Conservation (phyloP, 92 coral and sea anemone species). For the Virgularia gustaviana region DNA sequence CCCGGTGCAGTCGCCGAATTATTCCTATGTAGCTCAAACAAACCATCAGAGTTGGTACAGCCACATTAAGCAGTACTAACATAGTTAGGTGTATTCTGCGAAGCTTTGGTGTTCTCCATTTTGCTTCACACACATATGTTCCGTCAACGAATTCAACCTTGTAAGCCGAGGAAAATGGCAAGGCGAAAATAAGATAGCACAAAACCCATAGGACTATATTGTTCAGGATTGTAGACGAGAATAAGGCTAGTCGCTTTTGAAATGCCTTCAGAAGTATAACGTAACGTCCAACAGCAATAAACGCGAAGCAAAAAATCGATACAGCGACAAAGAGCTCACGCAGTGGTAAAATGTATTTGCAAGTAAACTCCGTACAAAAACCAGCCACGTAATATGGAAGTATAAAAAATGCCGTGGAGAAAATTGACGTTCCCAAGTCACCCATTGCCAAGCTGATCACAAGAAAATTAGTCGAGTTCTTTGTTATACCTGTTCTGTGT, state of each 20-base stretch:
- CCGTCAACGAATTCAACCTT: not conserved
- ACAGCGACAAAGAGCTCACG: not conserved
- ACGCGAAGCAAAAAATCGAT: conserved; percentile 1
- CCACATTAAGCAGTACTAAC: not conserved
- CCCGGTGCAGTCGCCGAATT: not conserved
- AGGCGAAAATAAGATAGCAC: not conserved
- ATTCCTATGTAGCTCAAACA: not conserved
- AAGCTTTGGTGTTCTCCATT: not conserved
- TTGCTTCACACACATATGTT: not conserved
- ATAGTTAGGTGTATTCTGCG: not conserved
- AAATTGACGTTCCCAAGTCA: not conserved
- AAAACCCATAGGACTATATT: not conserved
- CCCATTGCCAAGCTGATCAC: not conserved
- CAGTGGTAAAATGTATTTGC: not conserved
- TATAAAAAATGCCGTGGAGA: not conserved
- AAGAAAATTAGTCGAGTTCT: not conserved
- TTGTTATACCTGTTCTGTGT: not conserved
- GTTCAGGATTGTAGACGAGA: not conserved
- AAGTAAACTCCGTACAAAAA: not conserved
- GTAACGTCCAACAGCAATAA: conserved; percentile 3
- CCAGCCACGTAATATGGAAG: not conserved
- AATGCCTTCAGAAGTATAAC: not conserved
- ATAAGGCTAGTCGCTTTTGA: not conserved
- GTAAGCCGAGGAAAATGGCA: conserved; percentile 6
- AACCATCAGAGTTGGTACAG: not conserved